phyloP scores from a whole-genome alignment of 2,888 invertebrate genomes.

The Loripinus fragilis region DNA sequence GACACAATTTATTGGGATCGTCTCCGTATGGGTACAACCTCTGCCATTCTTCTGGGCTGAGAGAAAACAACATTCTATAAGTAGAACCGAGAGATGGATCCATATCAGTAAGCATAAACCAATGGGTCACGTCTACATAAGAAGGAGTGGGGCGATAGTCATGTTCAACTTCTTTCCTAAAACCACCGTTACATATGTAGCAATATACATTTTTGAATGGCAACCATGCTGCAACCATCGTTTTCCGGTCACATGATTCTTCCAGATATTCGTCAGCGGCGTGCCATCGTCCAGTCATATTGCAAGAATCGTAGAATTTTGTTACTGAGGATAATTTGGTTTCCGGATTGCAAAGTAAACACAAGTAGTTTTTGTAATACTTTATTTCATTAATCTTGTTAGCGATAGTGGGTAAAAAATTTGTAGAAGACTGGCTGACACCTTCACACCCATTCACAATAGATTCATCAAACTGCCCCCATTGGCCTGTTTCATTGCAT shows the following conservation, averaged over 20 bases:
- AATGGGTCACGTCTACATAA: no score
- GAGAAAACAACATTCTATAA: slow-evolving; percentile 7
- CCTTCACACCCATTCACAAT: background rate
- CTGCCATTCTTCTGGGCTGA: slow-evolving; percentile 1
- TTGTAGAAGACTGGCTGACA: background rate
- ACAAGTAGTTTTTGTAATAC: background rate
- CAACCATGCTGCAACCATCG: background rate
- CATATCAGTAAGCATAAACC: background rate
- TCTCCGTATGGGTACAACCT: background rate
- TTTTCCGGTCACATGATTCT: background rate
- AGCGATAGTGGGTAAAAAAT: background rate
- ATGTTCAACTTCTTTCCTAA: no score
- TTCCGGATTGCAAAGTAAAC: background rate
- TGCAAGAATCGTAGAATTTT: background rate
- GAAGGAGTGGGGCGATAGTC: no score
- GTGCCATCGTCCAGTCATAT: background rate
- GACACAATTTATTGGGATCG: background rate
- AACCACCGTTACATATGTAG: slow-evolving; percentile 5
- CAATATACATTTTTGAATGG: slow-evolving; percentile 11
- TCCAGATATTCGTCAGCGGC: background rate
- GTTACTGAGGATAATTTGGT: background rate
- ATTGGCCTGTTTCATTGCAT: background rate
- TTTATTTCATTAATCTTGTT: background rate
- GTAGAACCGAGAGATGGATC: background rate
- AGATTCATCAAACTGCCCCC: background rate